phyloP scores from a whole-genome alignment of 2,888 invertebrate species.

The Drosophila kambysellisi region DNA sequence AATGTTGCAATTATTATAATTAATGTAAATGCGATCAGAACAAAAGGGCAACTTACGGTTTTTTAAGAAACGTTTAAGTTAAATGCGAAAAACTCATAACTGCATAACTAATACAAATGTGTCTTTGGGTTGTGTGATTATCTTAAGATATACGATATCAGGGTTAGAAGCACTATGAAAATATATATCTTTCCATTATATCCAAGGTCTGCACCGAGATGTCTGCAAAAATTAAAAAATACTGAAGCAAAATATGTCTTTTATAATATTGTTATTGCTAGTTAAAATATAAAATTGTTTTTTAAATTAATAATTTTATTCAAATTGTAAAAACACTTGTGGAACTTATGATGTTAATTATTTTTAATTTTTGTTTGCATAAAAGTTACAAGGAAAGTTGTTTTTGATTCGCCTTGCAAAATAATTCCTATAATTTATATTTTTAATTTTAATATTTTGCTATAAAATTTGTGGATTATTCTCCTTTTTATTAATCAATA shows the following conservation, averaged over 20 bases:
- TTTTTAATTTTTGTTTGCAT: neutral
- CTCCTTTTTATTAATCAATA: neutral
- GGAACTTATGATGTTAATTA: neutral
- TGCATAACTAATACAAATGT: neutral
- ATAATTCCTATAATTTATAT: too few relatives aligned
- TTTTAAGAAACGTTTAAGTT: conserved; percentile 42
- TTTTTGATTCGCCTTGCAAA: neutral
- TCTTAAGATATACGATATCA: neutral
- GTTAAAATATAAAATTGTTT: too few relatives aligned
- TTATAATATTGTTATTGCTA: neutral
- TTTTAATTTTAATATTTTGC: neutral
- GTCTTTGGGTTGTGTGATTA: neutral
- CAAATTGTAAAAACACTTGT: neutral
- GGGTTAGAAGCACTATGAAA: neutral
- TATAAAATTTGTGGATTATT: neutral
- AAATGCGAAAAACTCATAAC: conserved; percentile 4
- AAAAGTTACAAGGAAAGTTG: neutral
- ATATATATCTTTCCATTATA: neutral
- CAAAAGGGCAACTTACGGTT: conserved; percentile 9
- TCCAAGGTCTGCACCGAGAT: neutral
- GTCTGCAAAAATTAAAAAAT: neutral
- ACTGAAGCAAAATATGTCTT: neutral
- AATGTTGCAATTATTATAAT: conserved; percentile 76
- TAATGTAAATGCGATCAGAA: conserved; percentile 67
- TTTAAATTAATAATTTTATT: neutral